Conservation (phyloP, 2,113 vertebrate genomes). For the Mixornis gularis region DNA sequence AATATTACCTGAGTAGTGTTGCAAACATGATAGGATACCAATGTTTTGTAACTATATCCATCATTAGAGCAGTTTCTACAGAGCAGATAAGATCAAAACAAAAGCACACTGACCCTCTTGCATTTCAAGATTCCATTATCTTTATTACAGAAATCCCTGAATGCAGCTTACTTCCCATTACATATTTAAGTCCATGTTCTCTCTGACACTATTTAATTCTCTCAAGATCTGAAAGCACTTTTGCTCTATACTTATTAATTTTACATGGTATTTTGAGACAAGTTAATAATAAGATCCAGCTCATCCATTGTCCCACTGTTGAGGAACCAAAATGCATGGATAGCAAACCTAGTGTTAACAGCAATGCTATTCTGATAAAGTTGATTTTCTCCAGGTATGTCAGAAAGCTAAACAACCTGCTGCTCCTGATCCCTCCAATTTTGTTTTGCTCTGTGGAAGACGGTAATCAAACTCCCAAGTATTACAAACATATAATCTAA, state of each 20-base stretch:
- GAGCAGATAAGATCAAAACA: not conserved
- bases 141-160: not conserved
- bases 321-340: not conserved
- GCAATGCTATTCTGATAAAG: not conserved
- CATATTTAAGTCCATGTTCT: not conserved
- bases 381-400: not conserved
- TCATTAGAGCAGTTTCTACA: not conserved
- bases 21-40: not conserved
- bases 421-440: not conserved
- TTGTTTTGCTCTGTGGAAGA: not conserved
- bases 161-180: not conserved
- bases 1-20: not conserved
- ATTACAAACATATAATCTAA: not conserved
- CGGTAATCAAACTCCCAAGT: not conserved
- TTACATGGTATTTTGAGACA: not conserved
- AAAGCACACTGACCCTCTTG: not conserved
- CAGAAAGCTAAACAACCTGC: not conserved
- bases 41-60: not conserved
- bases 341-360: not conserved
- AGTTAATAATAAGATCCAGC: not conserved
- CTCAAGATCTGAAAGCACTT: not conserved
- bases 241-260: conserved; percentile 12
- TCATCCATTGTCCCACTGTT: not conserved
- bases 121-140: not conserved
- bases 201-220: not conserved